A percentile compares a stretch with the other conserved stretches of the same genome.
phyloP scores from a whole-genome alignment of 1,140 invertebrate genomes.

The Cepaea nemoralis region DNA sequence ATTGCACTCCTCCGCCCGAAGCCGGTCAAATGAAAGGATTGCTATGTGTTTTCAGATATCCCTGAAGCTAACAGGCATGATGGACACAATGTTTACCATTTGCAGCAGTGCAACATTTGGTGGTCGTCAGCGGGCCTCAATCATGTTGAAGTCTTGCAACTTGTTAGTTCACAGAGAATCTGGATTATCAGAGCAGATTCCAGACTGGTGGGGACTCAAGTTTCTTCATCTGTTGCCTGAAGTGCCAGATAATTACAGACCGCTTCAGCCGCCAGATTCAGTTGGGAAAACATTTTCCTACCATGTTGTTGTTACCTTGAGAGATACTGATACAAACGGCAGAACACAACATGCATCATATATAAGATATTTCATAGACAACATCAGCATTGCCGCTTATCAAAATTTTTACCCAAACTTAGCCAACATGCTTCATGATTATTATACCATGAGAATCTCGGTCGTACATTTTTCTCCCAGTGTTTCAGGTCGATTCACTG shows the following conservation, averaged over 20 bases:
- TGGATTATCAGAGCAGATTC: slow-evolving; percentile 42
- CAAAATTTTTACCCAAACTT: slow-evolving; percentile 44
- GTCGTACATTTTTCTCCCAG: slow-evolving; percentile 41
- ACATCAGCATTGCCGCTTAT: slow-evolving; percentile 48
- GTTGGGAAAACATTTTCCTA: slow-evolving; percentile 43
- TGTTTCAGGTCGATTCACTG: slow-evolving; percentile 45
- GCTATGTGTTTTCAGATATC: slow-evolving; percentile 17
- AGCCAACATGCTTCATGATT: slow-evolving; percentile 37
- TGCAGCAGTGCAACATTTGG: slow-evolving; percentile 42
- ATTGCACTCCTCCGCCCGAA: no score
- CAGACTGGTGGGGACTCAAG: slow-evolving; percentile 48
- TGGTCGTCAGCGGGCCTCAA: slow-evolving; percentile 47
- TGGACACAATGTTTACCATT: slow-evolving; percentile 47
- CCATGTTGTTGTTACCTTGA: slow-evolving; percentile 45
- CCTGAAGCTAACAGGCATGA: slow-evolving; percentile 44
- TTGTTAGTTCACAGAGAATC: slow-evolving; percentile 41
- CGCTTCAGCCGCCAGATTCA: slow-evolving; percentile 37
- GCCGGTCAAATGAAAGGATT: background rate
- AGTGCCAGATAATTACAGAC: slow-evolving; percentile 40
- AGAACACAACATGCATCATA: slow-evolving; percentile 47
- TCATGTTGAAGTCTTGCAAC: slow-evolving; percentile 45
- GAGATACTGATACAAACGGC: slow-evolving; percentile 47
- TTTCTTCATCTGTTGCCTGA: slow-evolving; percentile 40
- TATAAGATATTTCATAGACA: slow-evolving; percentile 48
- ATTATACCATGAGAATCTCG: slow-evolving; percentile 39